Evolutionary conservation across 2,888 invertebrate species (phyloP), one percentile per base, ranked within the genome.

Genomic region (Cryptocheilus praepositus): DNA sequence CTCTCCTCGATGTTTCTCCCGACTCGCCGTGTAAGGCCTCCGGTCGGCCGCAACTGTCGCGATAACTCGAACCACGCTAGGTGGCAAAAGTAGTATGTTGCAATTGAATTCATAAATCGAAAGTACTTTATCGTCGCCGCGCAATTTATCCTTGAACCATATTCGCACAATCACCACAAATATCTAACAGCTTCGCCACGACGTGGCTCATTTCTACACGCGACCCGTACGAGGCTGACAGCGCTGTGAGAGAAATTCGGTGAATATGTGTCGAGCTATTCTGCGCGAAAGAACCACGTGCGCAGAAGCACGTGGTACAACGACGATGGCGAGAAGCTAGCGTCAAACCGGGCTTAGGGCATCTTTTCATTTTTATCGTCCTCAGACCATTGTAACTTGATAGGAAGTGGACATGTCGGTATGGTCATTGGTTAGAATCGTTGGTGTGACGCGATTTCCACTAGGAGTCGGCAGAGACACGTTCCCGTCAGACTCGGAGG

Each of bases 261-360:
- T 36, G 36, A 36, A 11, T 36, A 36, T 11, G 36, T 11, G 36
- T 36, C 8, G 36, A 11, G 1, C 36, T 36, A 55, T 61, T 51
- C 28, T 25, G 49, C 36, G 64, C 60, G 74, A 72, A 63, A 0
- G 46, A 18, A 54, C 21, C 3, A 25, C 25, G 58, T 52, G 11
- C 36, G 28, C 49, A 19, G 36, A 49, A 67, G 45, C 60, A 60
- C 64, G 16, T 66, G 71, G 62, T 67, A 73, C 49, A 66, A 76
- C n/a, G 21, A n/a, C 55, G n/a, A 16, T 21, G 49, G 13, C 36
- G 36, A n/a, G n/a, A n/a, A n/a, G n/a, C n/a, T n/a, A n/a, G 13
- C 36, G 36, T 11, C 36, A 79, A 75, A 85, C 82, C 79, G 78
- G 59, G 85, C 78, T 80, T 79, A 76, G 56, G 70, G 67, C 70